Base-by-base conservation (phyloP, 2,797 vertebrate species). In the Melanotaenia parkinsoni region DNA sequence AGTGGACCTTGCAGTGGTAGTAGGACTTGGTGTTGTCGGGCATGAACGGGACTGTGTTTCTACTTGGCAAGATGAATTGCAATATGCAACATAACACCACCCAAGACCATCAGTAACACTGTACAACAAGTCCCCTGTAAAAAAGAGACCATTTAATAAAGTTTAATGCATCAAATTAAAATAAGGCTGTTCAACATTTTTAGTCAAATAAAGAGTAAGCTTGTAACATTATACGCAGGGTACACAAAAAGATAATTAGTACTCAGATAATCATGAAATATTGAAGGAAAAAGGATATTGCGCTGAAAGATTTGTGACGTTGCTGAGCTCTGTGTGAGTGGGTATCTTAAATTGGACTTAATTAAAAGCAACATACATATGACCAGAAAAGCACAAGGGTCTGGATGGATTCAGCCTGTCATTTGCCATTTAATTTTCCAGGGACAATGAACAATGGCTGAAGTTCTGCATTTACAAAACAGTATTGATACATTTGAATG, bases 61-160 rank as follows among this genome's bases (percentile, higher is more conserved):
- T 70, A 95, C 16, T 54, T 71, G 11, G 82, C 96, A 97, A 0
- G 59, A 72, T 0, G 56, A 6, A 82, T 80, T 93, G 74, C 96
- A 97, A 10, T 83, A 28, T 1, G 92, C 94, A 30, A 65, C 80
- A 58, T 80, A 96, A 28, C 86, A 87, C 89, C 95, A 95, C 0
- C 94, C 96, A 0, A 85, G 84, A 0, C 83, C 87, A 87, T 98
- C 96, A 0, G 77, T 76, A 18, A 50, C 74, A 37, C 91, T 91
- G 33, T 97, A 97, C 62, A 97, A 83, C 0, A 91, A 0, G 0
- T 93, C 84, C 2, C 95, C 96, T 97, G 79, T 76, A 20, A 51
- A 74, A 58, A 70, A 38, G 5, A 83, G 6, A 56, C 3, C 10
- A 71, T 40, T 20, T 8, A 63, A 7, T 9, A 32, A 57, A 10